A percentile compares a stretch with the other conserved stretches of the same genome.
phyloP scores from a whole-genome alignment of 2,888 invertebrate genomes.

The Limnephilus rhombicus region DNA sequence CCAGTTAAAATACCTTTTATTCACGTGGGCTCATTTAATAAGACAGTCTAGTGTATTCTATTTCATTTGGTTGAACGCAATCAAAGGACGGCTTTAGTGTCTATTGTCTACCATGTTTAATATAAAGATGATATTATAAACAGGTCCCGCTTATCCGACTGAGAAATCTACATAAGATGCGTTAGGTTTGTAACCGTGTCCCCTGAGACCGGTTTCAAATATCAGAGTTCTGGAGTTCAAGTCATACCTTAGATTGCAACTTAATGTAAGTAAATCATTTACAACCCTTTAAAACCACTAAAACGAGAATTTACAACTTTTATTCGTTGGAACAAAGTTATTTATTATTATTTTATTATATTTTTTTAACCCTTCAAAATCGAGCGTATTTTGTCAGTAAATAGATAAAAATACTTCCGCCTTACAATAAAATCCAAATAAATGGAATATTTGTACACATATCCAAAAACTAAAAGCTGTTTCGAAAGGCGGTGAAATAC shows the following conservation, averaged over 20 bases:
- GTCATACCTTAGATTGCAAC: not conserved
- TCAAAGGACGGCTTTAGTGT: conserved; percentile 35
- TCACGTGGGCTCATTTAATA: not conserved
- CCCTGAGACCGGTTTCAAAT: not conserved
- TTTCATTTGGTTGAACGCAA: not conserved
- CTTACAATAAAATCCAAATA: too few species aligned
- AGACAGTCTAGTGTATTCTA: not conserved
- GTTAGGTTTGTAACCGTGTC: not conserved
- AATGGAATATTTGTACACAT: too few species aligned
- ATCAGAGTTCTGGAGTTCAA: not conserved
- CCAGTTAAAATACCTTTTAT: not conserved
- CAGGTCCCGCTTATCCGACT: not conserved
- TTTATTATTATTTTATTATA: too few species aligned
- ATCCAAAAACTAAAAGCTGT: too few species aligned
- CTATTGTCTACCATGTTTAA: conserved; percentile 38
- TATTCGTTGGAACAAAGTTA: too few species aligned
- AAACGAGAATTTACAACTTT: not conserved
- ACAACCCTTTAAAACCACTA: too few species aligned
- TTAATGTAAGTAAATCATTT: not conserved
- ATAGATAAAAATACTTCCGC: too few species aligned
- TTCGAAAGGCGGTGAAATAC: too few species aligned
- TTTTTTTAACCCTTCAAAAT: too few species aligned
- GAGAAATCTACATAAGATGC: conserved; percentile 3
- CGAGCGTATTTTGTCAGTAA: too few species aligned
- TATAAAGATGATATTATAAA: conserved; percentile 20